These are phyloP conservation scores for Eudemis profundana DNA, from an alignment of 2,888 invertebrate genomes.

Conservation along the genomic window DNA sequence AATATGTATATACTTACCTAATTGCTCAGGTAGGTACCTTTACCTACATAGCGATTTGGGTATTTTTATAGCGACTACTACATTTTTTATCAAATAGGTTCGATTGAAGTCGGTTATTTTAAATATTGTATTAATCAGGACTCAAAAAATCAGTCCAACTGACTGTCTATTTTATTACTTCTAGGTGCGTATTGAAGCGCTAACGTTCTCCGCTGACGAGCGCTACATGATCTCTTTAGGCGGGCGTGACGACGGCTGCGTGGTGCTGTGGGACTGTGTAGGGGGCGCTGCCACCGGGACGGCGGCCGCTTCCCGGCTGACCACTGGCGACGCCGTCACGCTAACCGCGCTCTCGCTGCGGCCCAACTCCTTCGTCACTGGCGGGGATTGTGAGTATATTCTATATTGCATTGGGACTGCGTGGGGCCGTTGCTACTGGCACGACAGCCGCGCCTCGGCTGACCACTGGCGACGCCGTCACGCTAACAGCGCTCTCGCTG, in stretches of 20 bases:
- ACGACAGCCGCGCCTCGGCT: constrained; percentile 86
- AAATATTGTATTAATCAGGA: too few relatives aligned
- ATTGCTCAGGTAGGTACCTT: too few relatives aligned
- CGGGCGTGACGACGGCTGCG: constrained; percentile 95
- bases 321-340: constrained; percentile 89
- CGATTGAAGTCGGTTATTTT: too few relatives aligned
- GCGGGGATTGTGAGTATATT: constrained; percentile 88
- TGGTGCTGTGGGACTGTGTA: constrained; percentile 93
- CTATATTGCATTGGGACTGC: constrained; percentile 95
- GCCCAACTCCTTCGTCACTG: constrained; percentile 89
- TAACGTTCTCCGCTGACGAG: constrained; percentile 93
- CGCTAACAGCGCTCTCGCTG: constrained; percentile 81
- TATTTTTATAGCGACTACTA: too few relatives aligned
- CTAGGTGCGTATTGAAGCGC: constrained; percentile 91
- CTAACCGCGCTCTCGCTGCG: constrained; percentile 83
- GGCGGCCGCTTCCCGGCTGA: constrained; percentile 86
- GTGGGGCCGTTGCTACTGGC: constrained; percentile 87
- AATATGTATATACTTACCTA: too few relatives aligned
- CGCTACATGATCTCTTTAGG: constrained; percentile 94
- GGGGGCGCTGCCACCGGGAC: constrained; percentile 87
- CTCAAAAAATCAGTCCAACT: too few relatives aligned
- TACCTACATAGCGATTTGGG: too few relatives aligned
- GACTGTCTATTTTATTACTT: too few relatives aligned
- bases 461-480: constrained; percentile 89
- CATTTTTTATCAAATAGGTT: too few relatives aligned